phyloP scores from a whole-genome alignment of 2,888 invertebrate species.

The Pandemis heparana region DNA sequence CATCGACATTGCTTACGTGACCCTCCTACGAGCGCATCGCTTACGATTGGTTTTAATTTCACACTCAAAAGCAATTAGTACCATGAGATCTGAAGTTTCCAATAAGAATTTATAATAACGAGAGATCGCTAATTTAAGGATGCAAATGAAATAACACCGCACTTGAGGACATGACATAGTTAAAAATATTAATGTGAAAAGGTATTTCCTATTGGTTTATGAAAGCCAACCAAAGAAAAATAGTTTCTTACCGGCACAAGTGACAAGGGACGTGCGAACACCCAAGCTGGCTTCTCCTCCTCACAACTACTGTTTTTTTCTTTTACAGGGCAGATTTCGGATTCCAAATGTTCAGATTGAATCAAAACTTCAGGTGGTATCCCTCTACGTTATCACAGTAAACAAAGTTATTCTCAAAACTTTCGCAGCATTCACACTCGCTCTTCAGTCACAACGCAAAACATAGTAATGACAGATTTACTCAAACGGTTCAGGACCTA shows the following conservation, averaged over 20 bases:
- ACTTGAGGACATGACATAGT: slow-evolving; percentile 85
- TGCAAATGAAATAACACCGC: slow-evolving; percentile 81
- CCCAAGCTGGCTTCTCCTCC: slow-evolving; percentile 83
- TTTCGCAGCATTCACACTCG: slow-evolving; percentile 60
- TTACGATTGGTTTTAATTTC: slow-evolving; percentile 64
- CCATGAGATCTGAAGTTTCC: slow-evolving; percentile 84
- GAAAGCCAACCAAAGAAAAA: slow-evolving; percentile 73
- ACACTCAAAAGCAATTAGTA: slow-evolving; percentile 79
- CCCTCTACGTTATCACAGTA: slow-evolving; percentile 81
- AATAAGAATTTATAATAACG: slow-evolving; percentile 65
- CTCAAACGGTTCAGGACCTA: slow-evolving; percentile 28
- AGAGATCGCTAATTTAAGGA: slow-evolving; percentile 70
- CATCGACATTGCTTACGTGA: slow-evolving; percentile 55
- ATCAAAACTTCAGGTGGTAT: slow-evolving; percentile 69
- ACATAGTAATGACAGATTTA: slow-evolving; percentile 41
- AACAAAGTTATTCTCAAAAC: slow-evolving; percentile 71
- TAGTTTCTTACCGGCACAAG: slow-evolving; percentile 75
- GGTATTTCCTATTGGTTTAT: slow-evolving; percentile 84
- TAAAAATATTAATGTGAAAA: slow-evolving; percentile 85
- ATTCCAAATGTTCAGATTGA: slow-evolving; percentile 59
- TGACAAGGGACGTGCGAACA: slow-evolving; percentile 72
- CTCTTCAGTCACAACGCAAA: slow-evolving; percentile 62
- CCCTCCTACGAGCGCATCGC: slow-evolving; percentile 57
- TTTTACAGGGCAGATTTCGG: slow-evolving; percentile 66
- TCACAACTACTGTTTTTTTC: slow-evolving; percentile 72